A percentile compares a stretch with the other conserved stretches of the same genome.
Conservation (phyloP, 2,888 invertebrate species). For the Lordiphosa fenestrarum region DNA sequence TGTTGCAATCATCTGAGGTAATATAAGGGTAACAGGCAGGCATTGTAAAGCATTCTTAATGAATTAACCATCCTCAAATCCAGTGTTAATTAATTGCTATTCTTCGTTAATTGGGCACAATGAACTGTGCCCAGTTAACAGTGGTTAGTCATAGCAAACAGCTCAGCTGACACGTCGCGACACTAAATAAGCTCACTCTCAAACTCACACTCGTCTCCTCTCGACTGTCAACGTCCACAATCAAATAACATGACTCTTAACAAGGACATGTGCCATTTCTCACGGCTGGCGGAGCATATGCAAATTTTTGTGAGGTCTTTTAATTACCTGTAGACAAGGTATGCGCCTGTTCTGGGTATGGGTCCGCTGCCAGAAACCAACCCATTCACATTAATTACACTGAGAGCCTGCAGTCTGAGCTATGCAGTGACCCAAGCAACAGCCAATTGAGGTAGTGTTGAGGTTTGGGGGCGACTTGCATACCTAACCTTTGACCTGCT, state of each 20-base stretch:
- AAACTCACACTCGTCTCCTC: not conserved
- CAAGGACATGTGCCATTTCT: constrained; percentile 59
- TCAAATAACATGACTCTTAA: constrained; percentile 58
- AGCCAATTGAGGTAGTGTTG: constrained; percentile 22
- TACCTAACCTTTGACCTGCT: constrained; percentile 38
- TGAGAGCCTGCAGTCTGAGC: constrained; percentile 15
- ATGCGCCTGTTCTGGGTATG: constrained; percentile 7
- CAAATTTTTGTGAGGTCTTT: constrained; percentile 49
- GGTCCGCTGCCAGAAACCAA: constrained; percentile 57
- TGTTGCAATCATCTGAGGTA: too few relatives aligned
- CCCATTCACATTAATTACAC: constrained; percentile 54
- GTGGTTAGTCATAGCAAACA: constrained; percentile 3
- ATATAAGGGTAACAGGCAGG: too few relatives aligned
- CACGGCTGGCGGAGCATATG: constrained; percentile 58
- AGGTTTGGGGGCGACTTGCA: constrained; percentile 16
- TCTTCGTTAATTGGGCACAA: constrained; percentile 2
- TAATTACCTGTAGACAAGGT: constrained; percentile 69
- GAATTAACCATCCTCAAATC: not conserved
- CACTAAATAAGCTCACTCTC: not conserved
- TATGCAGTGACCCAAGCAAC: constrained; percentile 25
- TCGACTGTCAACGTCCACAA: constrained; percentile 46
- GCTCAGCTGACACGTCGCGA: not conserved
- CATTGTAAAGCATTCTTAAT: too few relatives aligned
- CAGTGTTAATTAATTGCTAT: constrained; percentile 3
- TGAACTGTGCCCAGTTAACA: constrained; percentile 5